phyloP scores from a whole-genome alignment of 1,140 invertebrate species.

The Mactra quadrangularis region DNA sequence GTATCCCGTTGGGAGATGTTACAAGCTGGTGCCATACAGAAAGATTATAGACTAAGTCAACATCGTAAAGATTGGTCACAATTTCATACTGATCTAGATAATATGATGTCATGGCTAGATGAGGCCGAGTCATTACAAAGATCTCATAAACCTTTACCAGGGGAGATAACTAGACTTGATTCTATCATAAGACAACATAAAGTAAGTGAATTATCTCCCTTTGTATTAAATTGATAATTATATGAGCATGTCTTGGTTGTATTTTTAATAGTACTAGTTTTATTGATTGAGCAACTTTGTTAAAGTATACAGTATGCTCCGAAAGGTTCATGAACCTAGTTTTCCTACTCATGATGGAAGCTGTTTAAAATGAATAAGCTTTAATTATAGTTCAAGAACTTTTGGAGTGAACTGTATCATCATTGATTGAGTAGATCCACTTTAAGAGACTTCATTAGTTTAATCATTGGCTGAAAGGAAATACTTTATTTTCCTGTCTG shows the following conservation, averaged over 20 bases:
- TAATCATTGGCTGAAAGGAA: too few relatives aligned
- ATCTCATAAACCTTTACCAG: constrained; percentile 87
- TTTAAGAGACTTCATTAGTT: too few relatives aligned
- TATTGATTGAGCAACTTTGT: too few relatives aligned
- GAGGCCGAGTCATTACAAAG: constrained; percentile 93
- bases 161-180: constrained; percentile 92
- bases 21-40: constrained; percentile 87
- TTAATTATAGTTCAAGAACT: too few relatives aligned
- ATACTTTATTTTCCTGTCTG: too few relatives aligned
- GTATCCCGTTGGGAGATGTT: constrained; percentile 87
- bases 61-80: constrained; percentile 93
- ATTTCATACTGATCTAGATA: constrained; percentile 94
- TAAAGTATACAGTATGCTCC: too few relatives aligned
- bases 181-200: constrained; percentile 91
- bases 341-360: too few relatives aligned
- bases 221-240: background rate
- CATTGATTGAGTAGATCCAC: too few relatives aligned
- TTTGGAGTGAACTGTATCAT: too few relatives aligned
- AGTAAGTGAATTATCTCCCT: constrained; percentile 71
- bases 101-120: constrained; percentile 94
- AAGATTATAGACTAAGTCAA: constrained; percentile 90
- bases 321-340: too few relatives aligned
- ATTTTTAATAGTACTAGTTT: too few relatives aligned
- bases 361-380: too few relatives aligned
- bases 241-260: background rate